phyloP scores from a whole-genome alignment of 2,797 vertebrate species.

The Dallia pectoralis region DNA sequence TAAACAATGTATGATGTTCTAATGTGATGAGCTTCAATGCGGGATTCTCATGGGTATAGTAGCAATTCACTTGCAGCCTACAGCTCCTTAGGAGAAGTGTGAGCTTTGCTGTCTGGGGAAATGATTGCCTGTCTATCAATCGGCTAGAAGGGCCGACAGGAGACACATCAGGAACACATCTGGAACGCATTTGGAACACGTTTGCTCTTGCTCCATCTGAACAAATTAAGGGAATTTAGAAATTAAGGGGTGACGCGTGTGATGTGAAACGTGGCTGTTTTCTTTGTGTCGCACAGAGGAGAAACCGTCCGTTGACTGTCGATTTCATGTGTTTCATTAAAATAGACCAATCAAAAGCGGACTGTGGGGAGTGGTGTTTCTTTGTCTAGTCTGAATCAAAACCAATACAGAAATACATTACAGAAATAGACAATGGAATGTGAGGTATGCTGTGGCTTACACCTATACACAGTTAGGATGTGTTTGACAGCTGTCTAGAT shows the following conservation, averaged over 20 bases:
- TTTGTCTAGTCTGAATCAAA: conserved; percentile 1
- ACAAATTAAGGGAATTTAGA: conserved; percentile 56
- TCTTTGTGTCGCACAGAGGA: conserved; percentile 14
- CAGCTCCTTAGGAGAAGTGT: conserved; percentile 18
- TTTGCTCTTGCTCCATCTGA: conserved; percentile 31
- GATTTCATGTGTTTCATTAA: not conserved
- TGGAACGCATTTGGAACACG: conserved; percentile 10
- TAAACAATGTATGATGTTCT: conserved; percentile 33
- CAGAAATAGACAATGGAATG: conserved; percentile 56
- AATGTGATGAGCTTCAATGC: conserved; percentile 41
- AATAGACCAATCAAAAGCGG: not conserved
- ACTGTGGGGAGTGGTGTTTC: not conserved
- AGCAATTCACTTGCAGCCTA: conserved; percentile 42
- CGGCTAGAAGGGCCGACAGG: conserved; percentile 6
- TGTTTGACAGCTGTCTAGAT: conserved; percentile 53
- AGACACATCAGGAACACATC: conserved; percentile 17
- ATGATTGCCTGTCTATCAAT: conserved; percentile 12
- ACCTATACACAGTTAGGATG: conserved; percentile 63
- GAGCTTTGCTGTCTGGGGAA: conserved; percentile 17
- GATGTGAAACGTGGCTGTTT: conserved; percentile 47
- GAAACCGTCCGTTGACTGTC: conserved; percentile 20
- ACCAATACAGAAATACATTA: too few species aligned
- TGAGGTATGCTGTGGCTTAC: conserved; percentile 51
- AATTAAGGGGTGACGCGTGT: conserved; percentile 46
- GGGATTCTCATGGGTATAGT: conserved; percentile 17